Percentiles rank a stretch among this genome's conserved stretches.
These are phyloP conservation scores for Rotaria macrura DNA, from an alignment of 2,888 invertebrate species.

Conservation along the genomic window DNA sequence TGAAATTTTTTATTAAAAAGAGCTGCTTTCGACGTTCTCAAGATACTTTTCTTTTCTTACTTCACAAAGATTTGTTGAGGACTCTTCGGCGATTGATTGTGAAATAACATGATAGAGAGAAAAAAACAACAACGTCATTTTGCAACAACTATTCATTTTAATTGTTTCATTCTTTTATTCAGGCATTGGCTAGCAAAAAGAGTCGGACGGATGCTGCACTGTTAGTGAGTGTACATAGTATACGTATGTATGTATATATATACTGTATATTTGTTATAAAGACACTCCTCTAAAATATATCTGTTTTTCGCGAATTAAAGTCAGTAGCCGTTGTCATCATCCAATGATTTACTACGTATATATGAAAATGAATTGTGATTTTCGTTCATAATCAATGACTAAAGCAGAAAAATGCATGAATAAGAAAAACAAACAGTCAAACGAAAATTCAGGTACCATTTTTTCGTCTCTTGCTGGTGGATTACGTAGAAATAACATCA, in stretches of 20 bases:
- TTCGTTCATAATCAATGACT: background rate
- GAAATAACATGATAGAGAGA: background rate
- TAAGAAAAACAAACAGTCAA: background rate
- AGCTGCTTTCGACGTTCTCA: too few species aligned
- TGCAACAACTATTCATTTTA: background rate
- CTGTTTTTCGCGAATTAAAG: background rate
- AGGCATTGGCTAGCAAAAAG: background rate
- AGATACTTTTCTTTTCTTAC: too few species aligned
- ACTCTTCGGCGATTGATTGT: background rate
- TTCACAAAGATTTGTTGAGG: too few species aligned
- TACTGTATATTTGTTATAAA: background rate
- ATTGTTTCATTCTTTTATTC: background rate
- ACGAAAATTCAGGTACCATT: background rate
- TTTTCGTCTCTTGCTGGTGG: conserved; percentile 56
- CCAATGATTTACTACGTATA: conserved; percentile 6
- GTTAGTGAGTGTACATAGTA: too few species aligned
- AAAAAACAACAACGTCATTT: background rate
- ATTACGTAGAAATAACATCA: conserved; percentile 70
- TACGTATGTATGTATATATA: too few species aligned
- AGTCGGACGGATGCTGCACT: background rate
- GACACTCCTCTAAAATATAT: background rate
- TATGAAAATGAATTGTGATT: background rate
- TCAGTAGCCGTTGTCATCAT: background rate
- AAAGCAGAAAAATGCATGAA: background rate
- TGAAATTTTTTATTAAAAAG: background rate